Conservation (phyloP, 2,797 vertebrate species). For the Parotocinclus haroldoi region DNA sequence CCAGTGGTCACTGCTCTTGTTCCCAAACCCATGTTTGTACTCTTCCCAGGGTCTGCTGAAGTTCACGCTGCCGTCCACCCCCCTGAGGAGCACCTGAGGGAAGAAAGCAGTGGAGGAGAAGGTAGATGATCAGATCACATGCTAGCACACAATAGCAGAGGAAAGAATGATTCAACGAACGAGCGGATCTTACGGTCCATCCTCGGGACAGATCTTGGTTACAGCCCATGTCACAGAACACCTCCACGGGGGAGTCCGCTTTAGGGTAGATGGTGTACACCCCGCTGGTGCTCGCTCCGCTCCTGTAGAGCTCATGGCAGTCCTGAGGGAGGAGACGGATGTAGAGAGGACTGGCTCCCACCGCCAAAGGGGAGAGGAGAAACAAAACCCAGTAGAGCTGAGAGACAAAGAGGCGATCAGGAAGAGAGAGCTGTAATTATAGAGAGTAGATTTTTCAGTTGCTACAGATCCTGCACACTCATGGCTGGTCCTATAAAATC, state of each 20-base stretch:
- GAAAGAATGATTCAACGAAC: no score
- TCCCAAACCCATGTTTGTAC: conserved; percentile 54
- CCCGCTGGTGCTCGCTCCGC: neutral
- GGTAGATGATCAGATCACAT: no score
- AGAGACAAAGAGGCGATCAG: neutral
- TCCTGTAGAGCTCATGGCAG: conserved; percentile 4
- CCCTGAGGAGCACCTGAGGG: conserved; percentile 51
- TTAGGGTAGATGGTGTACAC: conserved; percentile 31
- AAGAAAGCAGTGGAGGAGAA: neutral
- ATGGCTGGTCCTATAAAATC: no score
- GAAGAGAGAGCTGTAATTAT: no score
- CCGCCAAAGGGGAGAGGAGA: neutral
- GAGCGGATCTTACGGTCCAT: conserved; percentile 10
- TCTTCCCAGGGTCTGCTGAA: conserved; percentile 51
- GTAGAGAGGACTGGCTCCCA: neutral
- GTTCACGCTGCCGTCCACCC: conserved; percentile 50
- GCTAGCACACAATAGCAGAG: no score
- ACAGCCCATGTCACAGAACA: conserved; percentile 53
- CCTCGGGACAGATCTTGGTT: neutral
- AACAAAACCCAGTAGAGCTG: neutral
- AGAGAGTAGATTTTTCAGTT: no score
- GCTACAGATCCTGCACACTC: no score
- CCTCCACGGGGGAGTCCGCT: conserved; percentile 36
- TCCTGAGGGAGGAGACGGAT: conserved; percentile 9
- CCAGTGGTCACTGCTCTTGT: conserved; percentile 53